Evolutionary conservation across 2,797 vertebrate genomes (phyloP).

Genomic region (Pseudotriccus pelzelni): DNA sequence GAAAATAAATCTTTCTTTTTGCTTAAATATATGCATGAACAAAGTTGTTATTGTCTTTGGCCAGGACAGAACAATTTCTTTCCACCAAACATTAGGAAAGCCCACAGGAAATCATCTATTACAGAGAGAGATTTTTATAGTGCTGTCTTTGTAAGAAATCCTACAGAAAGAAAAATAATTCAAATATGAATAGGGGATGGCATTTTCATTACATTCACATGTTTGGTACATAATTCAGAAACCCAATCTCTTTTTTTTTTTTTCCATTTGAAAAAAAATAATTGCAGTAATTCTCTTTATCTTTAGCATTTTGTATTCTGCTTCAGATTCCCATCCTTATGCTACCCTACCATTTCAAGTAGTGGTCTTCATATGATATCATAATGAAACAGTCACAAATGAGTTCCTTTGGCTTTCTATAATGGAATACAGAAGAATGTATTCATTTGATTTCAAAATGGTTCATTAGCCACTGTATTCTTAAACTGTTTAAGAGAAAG

Average conservation of each 20-base stretch:
- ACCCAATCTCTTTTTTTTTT: background rate
- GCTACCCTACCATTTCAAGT: background rate
- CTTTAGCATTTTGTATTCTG: background rate
- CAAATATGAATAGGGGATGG: background rate
- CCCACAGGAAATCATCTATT: background rate
- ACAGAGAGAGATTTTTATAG: background rate
- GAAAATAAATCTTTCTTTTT: background rate
- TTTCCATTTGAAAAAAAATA: background rate
- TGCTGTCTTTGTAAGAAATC: background rate
- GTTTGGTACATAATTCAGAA: background rate
- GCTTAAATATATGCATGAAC: background rate
- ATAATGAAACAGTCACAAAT: background rate
- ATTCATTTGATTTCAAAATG: slow-evolving; percentile 19
- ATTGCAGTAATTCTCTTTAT: background rate
- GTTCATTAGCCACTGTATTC: slow-evolving; percentile 43
- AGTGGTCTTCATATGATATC: background rate
- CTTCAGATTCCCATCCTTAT: background rate
- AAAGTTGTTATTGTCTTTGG: background rate
- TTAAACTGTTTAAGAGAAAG: background rate
- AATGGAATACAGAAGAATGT: background rate
- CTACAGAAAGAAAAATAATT: background rate
- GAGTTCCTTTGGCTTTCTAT: background rate
- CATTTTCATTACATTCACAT: background rate
- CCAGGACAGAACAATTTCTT: background rate
- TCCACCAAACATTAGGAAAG: background rate